Percentiles rank a stretch among this genome's conserved stretches.
phyloP scores from a whole-genome alignment of 1,140 invertebrate species.

The Ylistrum balloti region DNA sequence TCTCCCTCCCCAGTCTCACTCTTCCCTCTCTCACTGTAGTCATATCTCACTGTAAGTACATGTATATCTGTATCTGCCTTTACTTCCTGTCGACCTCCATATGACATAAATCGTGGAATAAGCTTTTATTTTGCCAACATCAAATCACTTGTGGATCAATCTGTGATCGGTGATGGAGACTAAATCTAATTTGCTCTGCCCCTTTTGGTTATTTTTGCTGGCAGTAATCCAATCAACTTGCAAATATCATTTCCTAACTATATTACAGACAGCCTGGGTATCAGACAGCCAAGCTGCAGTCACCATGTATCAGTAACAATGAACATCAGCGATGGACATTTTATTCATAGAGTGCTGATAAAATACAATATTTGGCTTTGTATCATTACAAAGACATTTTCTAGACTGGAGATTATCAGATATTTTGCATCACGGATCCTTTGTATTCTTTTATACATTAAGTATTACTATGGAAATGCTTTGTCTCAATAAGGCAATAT shows the following conservation, averaged over 20 bases:
- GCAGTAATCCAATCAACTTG: constrained; percentile 1
- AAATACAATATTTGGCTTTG: background rate
- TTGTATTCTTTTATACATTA: no score
- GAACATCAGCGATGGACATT: background rate
- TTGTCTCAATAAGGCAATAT: no score
- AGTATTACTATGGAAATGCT: no score
- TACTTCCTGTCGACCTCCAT: background rate
- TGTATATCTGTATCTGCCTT: background rate
- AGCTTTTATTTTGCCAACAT: constrained; percentile 25
- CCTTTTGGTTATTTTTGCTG: background rate
- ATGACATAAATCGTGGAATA: background rate
- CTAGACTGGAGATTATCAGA: background rate
- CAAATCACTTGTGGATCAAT: constrained; percentile 30
- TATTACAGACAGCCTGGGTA: background rate
- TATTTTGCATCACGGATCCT: background rate
- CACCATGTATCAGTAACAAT: constrained; percentile 3
- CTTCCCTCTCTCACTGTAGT: no score
- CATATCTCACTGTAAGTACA: no score
- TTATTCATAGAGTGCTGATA: background rate
- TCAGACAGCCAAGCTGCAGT: background rate
- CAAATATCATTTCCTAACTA: constrained; percentile 36
- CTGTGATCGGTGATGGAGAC: constrained; percentile 30
- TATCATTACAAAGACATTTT: background rate
- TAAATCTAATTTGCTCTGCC: background rate
- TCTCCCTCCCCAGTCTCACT: no score